Conservation (phyloP, 2,888 invertebrate species). For the Drepana falcataria region DNA sequence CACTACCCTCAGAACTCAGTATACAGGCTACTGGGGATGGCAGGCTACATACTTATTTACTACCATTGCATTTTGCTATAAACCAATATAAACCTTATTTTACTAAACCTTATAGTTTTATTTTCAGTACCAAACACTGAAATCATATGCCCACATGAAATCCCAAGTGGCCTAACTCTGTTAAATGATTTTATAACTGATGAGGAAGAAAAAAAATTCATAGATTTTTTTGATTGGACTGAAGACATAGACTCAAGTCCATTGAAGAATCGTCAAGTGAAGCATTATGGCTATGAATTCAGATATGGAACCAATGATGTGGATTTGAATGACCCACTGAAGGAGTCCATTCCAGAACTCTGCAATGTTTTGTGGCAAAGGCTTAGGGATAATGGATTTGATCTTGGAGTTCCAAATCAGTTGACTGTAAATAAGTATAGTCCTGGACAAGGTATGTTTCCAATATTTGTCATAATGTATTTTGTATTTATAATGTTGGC, state of each 20-base stretch:
- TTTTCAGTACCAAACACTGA: slow-evolving; percentile 61
- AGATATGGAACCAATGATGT: slow-evolving; percentile 92
- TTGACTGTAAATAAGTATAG: slow-evolving; percentile 90
- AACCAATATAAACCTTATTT: background rate
- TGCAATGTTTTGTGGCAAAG: slow-evolving; percentile 83
- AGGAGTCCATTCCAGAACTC: slow-evolving; percentile 82
- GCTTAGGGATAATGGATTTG: slow-evolving; percentile 57
- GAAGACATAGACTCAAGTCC: slow-evolving; percentile 38
- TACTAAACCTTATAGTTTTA: background rate
- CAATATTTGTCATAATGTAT: background rate
- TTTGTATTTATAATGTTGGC: background rate
- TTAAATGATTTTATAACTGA: slow-evolving; percentile 84
- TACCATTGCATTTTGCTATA: no score
- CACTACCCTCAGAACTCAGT: no score
- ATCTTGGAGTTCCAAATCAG: slow-evolving; percentile 84
- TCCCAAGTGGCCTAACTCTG: slow-evolving; percentile 85
- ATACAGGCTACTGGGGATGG: no score
- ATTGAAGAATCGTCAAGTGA: slow-evolving; percentile 90
- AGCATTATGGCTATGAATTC: slow-evolving; percentile 96
- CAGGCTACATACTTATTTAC: no score
- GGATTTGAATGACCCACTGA: slow-evolving; percentile 82
- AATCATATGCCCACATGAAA: slow-evolving; percentile 41
- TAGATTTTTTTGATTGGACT: slow-evolving; percentile 78
- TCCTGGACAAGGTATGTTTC: slow-evolving; percentile 86
- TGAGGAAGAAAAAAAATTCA: slow-evolving; percentile 81